phyloP scores from a whole-genome alignment of 1,140 invertebrate species.

The Thalassaphorura encarpata region DNA sequence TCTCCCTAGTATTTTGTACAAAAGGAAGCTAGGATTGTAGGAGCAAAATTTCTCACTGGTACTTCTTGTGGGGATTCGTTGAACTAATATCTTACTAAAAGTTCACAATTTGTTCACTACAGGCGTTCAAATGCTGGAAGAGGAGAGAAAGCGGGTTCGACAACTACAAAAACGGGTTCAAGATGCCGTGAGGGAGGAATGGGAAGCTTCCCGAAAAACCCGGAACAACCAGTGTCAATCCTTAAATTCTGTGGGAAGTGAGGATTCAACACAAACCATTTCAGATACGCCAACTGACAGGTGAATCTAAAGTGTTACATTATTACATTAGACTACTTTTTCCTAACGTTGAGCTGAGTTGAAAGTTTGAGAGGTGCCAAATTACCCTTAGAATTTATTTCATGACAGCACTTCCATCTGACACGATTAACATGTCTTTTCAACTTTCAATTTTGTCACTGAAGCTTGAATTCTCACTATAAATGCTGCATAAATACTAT shows the following conservation, averaged over 20 bases:
- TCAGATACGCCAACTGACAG: slow-evolving; percentile 55
- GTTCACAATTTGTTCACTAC: slow-evolving; percentile 4
- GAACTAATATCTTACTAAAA: no score
- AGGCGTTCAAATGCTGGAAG: slow-evolving; percentile 82
- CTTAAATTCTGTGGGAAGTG: slow-evolving; percentile 57
- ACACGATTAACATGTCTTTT: neutral
- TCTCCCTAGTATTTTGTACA: no score
- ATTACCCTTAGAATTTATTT: neutral
- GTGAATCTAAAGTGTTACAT: no score
- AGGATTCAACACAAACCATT: slow-evolving; percentile 51
- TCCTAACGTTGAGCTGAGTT: neutral
- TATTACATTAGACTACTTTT: slow-evolving; percentile 8
- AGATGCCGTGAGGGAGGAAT: slow-evolving; percentile 73
- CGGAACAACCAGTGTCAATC: slow-evolving; percentile 56
- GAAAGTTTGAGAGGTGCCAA: neutral
- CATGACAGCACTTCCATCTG: neutral
- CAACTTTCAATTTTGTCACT: neutral
- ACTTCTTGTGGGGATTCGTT: no score
- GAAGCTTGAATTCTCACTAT: neutral
- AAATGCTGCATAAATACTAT: neutral
- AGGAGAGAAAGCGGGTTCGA: slow-evolving; percentile 72
- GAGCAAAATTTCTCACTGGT: neutral
- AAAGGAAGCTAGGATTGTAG: neutral
- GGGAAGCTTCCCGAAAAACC: slow-evolving; percentile 53
- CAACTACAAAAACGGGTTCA: slow-evolving; percentile 75